These are phyloP conservation scores for Bos javanicus DNA, from an alignment of 2,113 vertebrate genomes.

Conservation along the genomic window DNA sequence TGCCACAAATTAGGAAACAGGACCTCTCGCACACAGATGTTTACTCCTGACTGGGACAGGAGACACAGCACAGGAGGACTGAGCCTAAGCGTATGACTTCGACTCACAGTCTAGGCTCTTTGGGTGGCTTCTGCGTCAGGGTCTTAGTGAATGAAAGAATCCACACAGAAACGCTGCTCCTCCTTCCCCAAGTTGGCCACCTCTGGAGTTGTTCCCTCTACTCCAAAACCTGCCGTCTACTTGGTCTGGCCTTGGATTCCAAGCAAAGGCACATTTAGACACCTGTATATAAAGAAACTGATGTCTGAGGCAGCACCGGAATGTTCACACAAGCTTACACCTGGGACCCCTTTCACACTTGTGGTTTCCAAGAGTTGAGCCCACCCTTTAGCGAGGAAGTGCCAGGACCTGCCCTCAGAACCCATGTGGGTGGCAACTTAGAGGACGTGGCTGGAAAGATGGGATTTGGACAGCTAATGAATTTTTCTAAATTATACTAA, in stretches of 20 bases:
- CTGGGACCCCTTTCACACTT: conserved; percentile 14
- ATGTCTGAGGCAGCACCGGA: conserved; percentile 58
- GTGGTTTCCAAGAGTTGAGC: not conserved
- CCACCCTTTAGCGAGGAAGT: not conserved
- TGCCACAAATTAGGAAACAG: conserved; percentile 1
- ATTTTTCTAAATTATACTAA: not conserved
- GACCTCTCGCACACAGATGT: not conserved
- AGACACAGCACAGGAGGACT: conserved; percentile 48
- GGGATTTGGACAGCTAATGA: not conserved
- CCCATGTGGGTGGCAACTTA: not conserved
- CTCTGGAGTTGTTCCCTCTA: not conserved
- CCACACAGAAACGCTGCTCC: not conserved
- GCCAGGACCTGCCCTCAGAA: not conserved
- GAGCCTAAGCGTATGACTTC: conserved; percentile 45
- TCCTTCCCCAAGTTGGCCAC: not conserved
- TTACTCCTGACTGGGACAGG: not conserved
- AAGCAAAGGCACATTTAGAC: conserved; percentile 32
- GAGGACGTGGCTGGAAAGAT: not conserved
- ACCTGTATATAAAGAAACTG: conserved; percentile 53
- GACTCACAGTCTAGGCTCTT: conserved; percentile 60
- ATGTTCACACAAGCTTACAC: conserved; percentile 65
- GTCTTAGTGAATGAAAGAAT: not conserved
- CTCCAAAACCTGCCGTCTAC: not conserved
- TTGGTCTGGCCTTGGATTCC: not conserved
- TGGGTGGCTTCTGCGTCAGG: conserved; percentile 2